Percentiles rank a stretch among this genome's conserved stretches.
Evolutionary conservation across 2,797 vertebrate species (phyloP).

Genomic region (Ara ararauna): DNA sequence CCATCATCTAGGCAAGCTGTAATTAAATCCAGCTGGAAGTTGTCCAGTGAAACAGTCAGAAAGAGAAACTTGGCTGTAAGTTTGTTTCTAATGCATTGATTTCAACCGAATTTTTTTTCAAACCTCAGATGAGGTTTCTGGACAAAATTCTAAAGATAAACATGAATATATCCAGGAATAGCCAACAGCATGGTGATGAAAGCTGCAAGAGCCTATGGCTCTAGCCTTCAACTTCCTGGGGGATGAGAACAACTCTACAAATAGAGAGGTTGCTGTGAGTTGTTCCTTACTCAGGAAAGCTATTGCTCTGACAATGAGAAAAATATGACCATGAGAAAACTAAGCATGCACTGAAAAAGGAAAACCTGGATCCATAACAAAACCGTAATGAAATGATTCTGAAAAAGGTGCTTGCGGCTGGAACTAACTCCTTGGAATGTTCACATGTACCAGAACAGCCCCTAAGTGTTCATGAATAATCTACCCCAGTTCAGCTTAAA

Average conservation of each 20-base stretch:
- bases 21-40: not conserved
- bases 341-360: not conserved
- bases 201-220: not conserved
- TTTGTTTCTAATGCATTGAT: not conserved
- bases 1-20: not conserved
- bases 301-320: not conserved
- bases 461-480: not conserved
- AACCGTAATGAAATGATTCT: not conserved
- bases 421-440: not conserved
- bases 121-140: not conserved
- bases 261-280: not conserved
- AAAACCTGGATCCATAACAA: not conserved
- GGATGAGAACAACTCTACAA: not conserved
- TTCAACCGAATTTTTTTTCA: not conserved
- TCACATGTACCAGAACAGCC: not conserved
- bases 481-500: not conserved
- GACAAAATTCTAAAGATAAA: conserved; percentile 13
- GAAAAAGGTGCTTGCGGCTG: not conserved
- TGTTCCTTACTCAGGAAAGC: not conserved
- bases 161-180: not conserved
- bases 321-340: not conserved
- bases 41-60: not conserved
- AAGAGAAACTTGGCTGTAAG: conserved; percentile 19
- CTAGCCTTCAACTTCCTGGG: not conserved
- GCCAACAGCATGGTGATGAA: not conserved